These are phyloP conservation scores for Emmelina monodactyla DNA, from an alignment of 2,888 invertebrate species.

Conservation along the genomic window DNA sequence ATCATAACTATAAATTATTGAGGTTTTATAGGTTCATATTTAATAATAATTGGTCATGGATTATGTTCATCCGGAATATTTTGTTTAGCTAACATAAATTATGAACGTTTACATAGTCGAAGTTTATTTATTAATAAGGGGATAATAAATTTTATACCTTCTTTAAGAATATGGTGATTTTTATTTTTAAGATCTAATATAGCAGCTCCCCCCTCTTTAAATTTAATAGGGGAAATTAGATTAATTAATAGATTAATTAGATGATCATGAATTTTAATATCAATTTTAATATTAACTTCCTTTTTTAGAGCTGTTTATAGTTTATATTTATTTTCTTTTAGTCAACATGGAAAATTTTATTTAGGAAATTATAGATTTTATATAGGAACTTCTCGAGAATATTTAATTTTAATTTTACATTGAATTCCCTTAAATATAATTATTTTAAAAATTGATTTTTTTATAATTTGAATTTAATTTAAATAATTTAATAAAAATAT, in stretches of 20 bases:
- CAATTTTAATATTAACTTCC: conserved; percentile 63
- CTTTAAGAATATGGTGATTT: conserved; percentile 71
- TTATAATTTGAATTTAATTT: conserved; percentile 61
- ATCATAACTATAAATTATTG: conserved; percentile 66
- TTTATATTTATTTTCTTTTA: conserved; percentile 69
- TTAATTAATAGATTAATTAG: conserved; percentile 67
- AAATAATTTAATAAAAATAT: conserved; percentile 74
- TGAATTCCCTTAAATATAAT: conserved; percentile 70
- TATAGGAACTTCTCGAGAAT: conserved; percentile 58
- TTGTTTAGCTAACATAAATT: conserved; percentile 71
- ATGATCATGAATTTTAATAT: conserved; percentile 54
- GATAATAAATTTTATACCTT: conserved; percentile 65
- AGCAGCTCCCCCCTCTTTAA: conserved; percentile 71
- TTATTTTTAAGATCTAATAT: conserved; percentile 70
- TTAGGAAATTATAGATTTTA: conserved; percentile 56
- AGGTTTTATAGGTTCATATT: conserved; percentile 56
- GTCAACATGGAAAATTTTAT: conserved; percentile 68
- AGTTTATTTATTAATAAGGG: conserved; percentile 71
- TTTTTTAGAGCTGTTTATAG: conserved; percentile 74
- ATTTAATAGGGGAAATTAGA: conserved; percentile 72
- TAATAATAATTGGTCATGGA: conserved; percentile 72
- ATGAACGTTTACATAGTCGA: conserved; percentile 68
- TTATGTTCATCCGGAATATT: conserved; percentile 72
- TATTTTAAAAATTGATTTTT: conserved; percentile 62
- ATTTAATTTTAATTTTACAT: conserved; percentile 69